Percentiles rank a stretch among this genome's conserved stretches.
Evolutionary conservation across 2,888 invertebrate species (phyloP).

Genomic region (Calameuta idolon): DNA sequence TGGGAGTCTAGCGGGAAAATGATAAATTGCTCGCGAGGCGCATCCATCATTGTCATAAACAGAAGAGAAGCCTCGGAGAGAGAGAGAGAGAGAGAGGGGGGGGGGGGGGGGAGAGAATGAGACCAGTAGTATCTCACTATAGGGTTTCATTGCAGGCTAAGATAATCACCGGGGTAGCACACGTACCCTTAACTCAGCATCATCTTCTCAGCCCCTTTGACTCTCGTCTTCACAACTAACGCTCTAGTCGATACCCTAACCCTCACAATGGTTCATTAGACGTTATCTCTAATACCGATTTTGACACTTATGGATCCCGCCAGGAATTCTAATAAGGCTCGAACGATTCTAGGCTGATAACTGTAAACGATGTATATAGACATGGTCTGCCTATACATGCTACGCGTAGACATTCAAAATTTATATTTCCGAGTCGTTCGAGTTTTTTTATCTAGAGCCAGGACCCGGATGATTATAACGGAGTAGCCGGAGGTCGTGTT

Average conservation of each 20-base stretch:
- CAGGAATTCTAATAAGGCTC: too few species aligned
- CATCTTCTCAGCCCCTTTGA: neutral
- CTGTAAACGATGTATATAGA: too few species aligned
- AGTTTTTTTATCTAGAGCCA: too few species aligned
- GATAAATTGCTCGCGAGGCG: constrained; percentile 46
- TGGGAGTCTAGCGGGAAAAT: constrained; percentile 31
- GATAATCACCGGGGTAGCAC: constrained; percentile 39
- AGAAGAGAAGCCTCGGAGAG: constrained; percentile 20
- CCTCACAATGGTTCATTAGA: too few species aligned
- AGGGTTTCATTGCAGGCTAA: constrained; percentile 21
- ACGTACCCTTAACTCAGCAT: constrained; percentile 29
- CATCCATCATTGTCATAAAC: constrained; percentile 57
- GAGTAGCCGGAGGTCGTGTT: neutral
- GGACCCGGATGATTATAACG: neutral
- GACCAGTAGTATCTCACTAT: constrained; percentile 5
- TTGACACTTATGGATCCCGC: too few species aligned
- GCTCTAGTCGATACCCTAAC: too few species aligned
- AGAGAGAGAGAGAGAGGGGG: neutral
- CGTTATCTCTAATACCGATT: too few species aligned
- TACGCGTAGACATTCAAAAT: too few species aligned
- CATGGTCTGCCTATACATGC: too few species aligned
- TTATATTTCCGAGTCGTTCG: too few species aligned
- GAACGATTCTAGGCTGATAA: too few species aligned
- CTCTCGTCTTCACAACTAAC: constrained; percentile 1
- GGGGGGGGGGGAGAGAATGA: constrained; percentile 8